phyloP scores from a whole-genome alignment of 2,113 vertebrate species.

The Hippocampus abdominalis region DNA sequence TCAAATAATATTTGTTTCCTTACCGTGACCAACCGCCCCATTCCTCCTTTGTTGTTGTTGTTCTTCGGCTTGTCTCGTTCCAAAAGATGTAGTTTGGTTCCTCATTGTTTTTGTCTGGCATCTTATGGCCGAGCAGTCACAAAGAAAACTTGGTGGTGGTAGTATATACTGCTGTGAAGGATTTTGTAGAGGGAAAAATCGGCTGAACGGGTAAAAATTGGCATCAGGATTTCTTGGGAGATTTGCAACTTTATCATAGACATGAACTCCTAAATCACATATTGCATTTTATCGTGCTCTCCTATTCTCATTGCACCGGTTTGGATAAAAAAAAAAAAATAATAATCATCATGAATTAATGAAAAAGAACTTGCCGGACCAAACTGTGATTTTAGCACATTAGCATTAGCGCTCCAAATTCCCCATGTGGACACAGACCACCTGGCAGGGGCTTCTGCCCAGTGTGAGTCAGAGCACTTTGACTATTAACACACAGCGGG shows the following conservation, averaged over 20 bases:
- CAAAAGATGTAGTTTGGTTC: neutral
- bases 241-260: too few relatives aligned
- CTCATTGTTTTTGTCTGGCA: conserved; percentile 8
- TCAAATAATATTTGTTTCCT: neutral
- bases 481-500: conserved; percentile 50
- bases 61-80: neutral
- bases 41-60: too few relatives aligned
- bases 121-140: conserved; percentile 32
- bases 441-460: conserved; percentile 49
- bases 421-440: conserved; percentile 49
- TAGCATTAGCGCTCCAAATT: conserved; percentile 47
- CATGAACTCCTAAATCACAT: too few relatives aligned
- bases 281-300: too few relatives aligned
- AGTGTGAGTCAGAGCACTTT: conserved; percentile 36
- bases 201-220: conserved; percentile 16
- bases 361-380: conserved; percentile 17
- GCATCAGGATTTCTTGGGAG: conserved; percentile 10
- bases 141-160: conserved; percentile 20
- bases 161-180: conserved; percentile 18
- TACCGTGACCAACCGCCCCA: neutral
- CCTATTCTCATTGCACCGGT: too few relatives aligned
- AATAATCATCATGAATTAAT: neutral
- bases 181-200: conserved; percentile 16
- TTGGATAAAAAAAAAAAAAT: too few relatives aligned
- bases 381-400: conserved; percentile 40